phyloP scores from a whole-genome alignment of 1,140 invertebrate species.

The Habropoda laboriosa region DNA sequence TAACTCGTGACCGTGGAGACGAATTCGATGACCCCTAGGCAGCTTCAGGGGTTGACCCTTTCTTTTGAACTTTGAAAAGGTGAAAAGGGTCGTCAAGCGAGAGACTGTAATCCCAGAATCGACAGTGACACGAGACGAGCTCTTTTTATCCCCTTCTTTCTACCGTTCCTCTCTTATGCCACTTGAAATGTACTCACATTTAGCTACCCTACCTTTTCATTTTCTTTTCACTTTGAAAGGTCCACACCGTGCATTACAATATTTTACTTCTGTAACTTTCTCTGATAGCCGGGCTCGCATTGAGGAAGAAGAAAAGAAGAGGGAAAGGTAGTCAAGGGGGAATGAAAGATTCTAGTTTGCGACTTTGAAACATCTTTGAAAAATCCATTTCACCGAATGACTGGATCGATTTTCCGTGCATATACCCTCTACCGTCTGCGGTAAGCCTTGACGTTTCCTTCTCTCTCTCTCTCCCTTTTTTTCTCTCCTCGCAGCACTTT shows the following conservation, averaged over 20 bases:
- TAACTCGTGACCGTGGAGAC: slow-evolving; percentile 40
- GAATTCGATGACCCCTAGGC: slow-evolving; percentile 47
- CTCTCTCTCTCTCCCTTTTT: no score
- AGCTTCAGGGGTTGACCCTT: slow-evolving; percentile 35
- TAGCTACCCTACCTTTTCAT: slow-evolving; percentile 43
- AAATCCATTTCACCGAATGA: slow-evolving; percentile 35
- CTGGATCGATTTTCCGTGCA: slow-evolving; percentile 8
- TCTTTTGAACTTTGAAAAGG: slow-evolving; percentile 51
- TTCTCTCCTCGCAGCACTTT: slow-evolving; percentile 13
- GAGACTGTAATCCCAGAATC: slow-evolving; percentile 47
- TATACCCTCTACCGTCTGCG: not conserved
- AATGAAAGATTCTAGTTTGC: not conserved
- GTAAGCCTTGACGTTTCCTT: not conserved
- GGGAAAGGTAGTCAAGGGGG: not conserved
- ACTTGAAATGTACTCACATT: slow-evolving; percentile 47
- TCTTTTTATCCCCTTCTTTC: slow-evolving; percentile 41
- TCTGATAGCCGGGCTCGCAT: not conserved
- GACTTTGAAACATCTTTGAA: slow-evolving; percentile 17
- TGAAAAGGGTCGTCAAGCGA: slow-evolving; percentile 39
- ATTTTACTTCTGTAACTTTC: slow-evolving; percentile 37
- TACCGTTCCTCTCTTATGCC: slow-evolving; percentile 21
- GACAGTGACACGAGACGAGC: slow-evolving; percentile 44
- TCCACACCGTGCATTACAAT: slow-evolving; percentile 31
- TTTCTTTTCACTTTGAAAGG: slow-evolving; percentile 34
- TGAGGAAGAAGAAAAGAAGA: no score